Evolutionary conservation across 2,888 invertebrate species (phyloP).

Genomic region (Agonum fuliginosum): DNA sequence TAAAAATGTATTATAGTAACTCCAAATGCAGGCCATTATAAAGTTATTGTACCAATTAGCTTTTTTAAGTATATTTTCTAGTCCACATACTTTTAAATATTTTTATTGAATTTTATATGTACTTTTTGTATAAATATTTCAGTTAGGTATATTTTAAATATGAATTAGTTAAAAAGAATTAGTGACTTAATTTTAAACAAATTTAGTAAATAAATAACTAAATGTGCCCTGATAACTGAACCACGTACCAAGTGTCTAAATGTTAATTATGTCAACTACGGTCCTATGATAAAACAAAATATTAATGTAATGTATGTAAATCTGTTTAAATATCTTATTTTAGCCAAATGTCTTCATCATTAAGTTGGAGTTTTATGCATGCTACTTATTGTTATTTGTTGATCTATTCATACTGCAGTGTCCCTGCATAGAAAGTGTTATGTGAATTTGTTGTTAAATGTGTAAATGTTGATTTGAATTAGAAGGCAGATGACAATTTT

Average conservation of each 20-base stretch:
- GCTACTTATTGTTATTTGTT: background rate
- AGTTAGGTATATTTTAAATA: background rate
- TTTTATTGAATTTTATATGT: too few relatives aligned
- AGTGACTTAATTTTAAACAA: background rate
- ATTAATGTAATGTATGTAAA: too few relatives aligned
- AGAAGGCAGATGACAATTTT: background rate
- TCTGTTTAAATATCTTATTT: too few relatives aligned
- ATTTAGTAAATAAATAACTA: background rate
- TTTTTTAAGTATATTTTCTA: too few relatives aligned
- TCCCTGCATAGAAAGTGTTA: background rate
- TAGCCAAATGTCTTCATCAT: too few relatives aligned
- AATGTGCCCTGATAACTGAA: slow-evolving; percentile 8
- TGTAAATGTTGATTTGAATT: slow-evolving; percentile 20
- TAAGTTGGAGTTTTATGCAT: background rate
- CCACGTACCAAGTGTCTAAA: background rate
- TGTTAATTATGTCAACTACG: background rate
- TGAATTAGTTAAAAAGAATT: background rate
- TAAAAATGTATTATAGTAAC: too few relatives aligned
- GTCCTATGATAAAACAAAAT: background rate
- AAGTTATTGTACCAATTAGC: too few relatives aligned
- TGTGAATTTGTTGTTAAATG: slow-evolving; percentile 11
- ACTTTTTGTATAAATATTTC: background rate
- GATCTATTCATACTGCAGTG: background rate
- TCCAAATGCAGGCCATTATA: too few relatives aligned
- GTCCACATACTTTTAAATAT: too few relatives aligned